phyloP scores from a whole-genome alignment of 2,888 invertebrate species.

The Drosophila neutralis region DNA sequence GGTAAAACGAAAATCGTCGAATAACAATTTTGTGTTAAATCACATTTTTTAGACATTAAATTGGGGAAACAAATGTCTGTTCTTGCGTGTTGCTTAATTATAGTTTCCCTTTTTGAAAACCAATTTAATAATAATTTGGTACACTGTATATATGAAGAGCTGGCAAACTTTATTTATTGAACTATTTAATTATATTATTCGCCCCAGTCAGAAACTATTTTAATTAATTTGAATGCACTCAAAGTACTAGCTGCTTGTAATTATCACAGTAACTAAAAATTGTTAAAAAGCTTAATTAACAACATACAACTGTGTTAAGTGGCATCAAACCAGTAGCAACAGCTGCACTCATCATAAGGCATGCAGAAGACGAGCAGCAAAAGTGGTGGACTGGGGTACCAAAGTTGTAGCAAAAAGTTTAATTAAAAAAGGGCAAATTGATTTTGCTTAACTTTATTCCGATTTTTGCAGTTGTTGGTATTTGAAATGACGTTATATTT shows the following conservation, averaged over 20 bases:
- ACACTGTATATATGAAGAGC: neutral
- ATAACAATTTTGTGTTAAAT: neutral
- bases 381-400: neutral
- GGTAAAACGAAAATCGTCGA: neutral
- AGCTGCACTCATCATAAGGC: constrained; percentile 12
- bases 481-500: neutral
- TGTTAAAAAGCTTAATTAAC: constrained; percentile 10
- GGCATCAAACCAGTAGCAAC: constrained; percentile 9
- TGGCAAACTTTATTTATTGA: neutral
- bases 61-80: neutral
- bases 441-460: constrained; percentile 35
- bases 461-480: constrained; percentile 8
- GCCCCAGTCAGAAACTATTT: neutral
- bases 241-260: constrained; percentile 7
- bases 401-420: constrained; percentile 22
- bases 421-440: constrained; percentile 62
- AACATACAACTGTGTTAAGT: neutral
- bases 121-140: neutral
- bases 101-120: neutral
- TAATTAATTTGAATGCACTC: constrained; percentile 14
- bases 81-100: neutral
- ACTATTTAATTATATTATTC: constrained; percentile 5
- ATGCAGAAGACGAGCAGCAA: neutral
- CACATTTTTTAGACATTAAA: neutral
- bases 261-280: neutral